These are phyloP conservation scores for Hololepta plana DNA, from an alignment of 2,888 invertebrate species.

Conservation along the genomic window DNA sequence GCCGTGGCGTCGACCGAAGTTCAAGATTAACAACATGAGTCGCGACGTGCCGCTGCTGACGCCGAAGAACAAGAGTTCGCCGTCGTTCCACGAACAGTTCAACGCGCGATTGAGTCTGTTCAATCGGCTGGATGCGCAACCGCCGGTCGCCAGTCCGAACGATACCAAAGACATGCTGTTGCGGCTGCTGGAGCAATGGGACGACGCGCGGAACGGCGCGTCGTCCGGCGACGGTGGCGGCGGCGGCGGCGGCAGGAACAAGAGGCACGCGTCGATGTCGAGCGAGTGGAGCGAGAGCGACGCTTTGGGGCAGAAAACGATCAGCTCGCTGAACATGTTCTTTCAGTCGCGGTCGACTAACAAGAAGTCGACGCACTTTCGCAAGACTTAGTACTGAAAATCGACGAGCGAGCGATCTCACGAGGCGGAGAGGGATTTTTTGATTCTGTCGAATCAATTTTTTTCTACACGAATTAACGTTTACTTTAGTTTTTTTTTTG, in stretches of 20 bases:
- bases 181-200: conserved; percentile 60
- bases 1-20: conserved; percentile 36
- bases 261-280: conserved; percentile 53
- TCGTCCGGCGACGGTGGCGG: no score
- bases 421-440: no score
- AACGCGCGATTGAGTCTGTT: conserved; percentile 12
- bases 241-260: no score
- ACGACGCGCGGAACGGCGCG: conserved; percentile 40
- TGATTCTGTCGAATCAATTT: no score
- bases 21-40: conserved; percentile 46
- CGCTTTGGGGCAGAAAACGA: conserved; percentile 55
- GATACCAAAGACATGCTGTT: conserved; percentile 60
- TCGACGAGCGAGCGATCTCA: no score
- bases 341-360: conserved; percentile 37
- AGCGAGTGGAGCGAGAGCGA: conserved; percentile 58
- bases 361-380: conserved; percentile 23
- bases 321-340: conserved; percentile 65
- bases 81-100: conserved; percentile 13
- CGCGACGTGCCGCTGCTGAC: conserved; percentile 43
- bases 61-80: conserved; percentile 9
- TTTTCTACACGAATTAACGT: no score
- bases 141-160: conserved; percentile 34
- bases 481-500: no score
- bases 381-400: conserved; percentile 14
- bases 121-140: conserved; percentile 6